Percentiles rank a stretch among this genome's conserved stretches.
Evolutionary conservation across 2,113 vertebrate genomes (phyloP).

Genomic region (Cyprinodon variegatus): DNA sequence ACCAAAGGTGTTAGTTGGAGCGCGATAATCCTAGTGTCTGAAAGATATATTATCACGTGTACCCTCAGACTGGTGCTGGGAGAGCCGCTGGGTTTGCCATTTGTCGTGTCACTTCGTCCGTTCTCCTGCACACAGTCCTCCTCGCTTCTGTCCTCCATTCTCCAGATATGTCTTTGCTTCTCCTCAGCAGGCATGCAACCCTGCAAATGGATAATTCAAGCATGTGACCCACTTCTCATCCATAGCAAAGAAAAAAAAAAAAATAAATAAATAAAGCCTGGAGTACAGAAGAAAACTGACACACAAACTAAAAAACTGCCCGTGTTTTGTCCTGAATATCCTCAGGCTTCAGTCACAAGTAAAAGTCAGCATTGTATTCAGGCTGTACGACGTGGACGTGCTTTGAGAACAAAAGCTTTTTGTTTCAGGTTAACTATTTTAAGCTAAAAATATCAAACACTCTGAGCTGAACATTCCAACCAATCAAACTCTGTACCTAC

Average conservation of each 20-base stretch:
- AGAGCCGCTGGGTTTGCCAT: constrained; percentile 30
- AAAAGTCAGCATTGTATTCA: constrained; percentile 8
- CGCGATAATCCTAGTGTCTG: neutral
- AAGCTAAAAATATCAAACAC: constrained; percentile 10
- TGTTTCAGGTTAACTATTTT: constrained; percentile 19
- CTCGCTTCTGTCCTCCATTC: constrained; percentile 65
- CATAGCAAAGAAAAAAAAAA: constrained; percentile 30
- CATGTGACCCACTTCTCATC: constrained; percentile 76
- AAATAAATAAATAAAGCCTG: constrained; percentile 39
- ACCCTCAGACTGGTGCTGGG: constrained; percentile 72
- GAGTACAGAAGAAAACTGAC: constrained; percentile 17
- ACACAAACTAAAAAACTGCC: constrained; percentile 20
- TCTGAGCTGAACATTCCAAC: constrained; percentile 26
- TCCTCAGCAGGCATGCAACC: constrained; percentile 69
- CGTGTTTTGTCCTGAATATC: constrained; percentile 12
- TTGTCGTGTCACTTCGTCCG: constrained; percentile 39
- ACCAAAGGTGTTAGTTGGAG: neutral
- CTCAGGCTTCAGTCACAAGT: constrained; percentile 15
- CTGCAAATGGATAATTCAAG: constrained; percentile 77
- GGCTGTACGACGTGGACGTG: neutral
- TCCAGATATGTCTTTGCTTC: constrained; percentile 53
- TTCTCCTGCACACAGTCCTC: constrained; percentile 57
- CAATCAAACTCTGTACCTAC: constrained; percentile 17
- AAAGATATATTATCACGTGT: constrained; percentile 18
- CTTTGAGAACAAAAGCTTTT: constrained; percentile 19